Evolutionary conservation across 2,888 invertebrate genomes (phyloP), one percentile per base, ranked within the genome.

Genomic region (Caenorhabditis sulstoni): DNA sequence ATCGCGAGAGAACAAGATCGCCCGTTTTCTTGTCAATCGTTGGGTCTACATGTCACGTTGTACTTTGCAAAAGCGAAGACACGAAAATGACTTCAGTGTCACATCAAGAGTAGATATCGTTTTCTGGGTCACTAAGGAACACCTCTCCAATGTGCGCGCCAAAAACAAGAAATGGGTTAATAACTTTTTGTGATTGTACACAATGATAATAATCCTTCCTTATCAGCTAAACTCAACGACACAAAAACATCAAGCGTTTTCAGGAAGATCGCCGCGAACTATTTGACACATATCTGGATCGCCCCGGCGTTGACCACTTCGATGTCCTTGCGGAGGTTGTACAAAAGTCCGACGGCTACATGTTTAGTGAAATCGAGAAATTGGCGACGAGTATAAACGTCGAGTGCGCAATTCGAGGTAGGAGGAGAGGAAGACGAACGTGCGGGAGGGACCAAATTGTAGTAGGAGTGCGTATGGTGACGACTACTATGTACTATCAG

Each of bases 321-420:
- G 61, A 67, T 35, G 57, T 73, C 5, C 29, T 73, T 1, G 23
- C 22, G 5, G 73, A 73, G 23, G 50, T 73, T 29, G 66, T 62
- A 20, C 67, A 79, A 47, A 79, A 68, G 41, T 73, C 79, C 4
- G 79, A 79, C 44, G 79, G 79, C 14, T 79, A 71, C 47, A 61
- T 64, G 37, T 73, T 79, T 23, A 62, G 53, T 47, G 79, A 79
- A 41, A 73, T 79, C 47, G 62, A 62, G 18, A 79, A 79, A 52
- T 59, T 79, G 50, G 55, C 79, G 23, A 73, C 62, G 14, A 79
- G 67, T 58, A 67, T 79, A 16, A 73, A 68, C 47, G 66, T 79
- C 12, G 79, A 79, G 49, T 68, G 79, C 39, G 79, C 73, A 3
- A 79, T 79, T 39, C 23, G 68, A 68, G 79, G 79, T 79, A 14